Evolutionary conservation across 2,797 vertebrate species (phyloP).

Genomic region (Thripadectes ignobilis): DNA sequence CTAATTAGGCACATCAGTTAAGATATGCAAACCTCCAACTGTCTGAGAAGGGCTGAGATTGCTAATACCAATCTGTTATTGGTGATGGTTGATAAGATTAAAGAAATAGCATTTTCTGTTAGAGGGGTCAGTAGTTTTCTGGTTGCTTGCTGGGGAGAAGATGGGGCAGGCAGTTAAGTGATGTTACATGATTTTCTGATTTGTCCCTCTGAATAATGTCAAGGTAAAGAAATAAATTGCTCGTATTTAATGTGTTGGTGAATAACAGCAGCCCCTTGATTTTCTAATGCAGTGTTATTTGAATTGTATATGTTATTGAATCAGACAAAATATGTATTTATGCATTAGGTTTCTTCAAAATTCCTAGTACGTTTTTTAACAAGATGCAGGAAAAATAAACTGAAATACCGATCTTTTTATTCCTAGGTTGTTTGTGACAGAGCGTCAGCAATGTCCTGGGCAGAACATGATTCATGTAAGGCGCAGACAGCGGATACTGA

Average conservation of each 20-base stretch:
- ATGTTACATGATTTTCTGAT: constrained; percentile 40
- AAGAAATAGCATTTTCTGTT: background rate
- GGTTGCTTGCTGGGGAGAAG: background rate
- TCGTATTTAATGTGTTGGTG: background rate
- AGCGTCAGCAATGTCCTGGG: constrained; percentile 44
- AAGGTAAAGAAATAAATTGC: constrained; percentile 52
- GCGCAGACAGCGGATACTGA: constrained; percentile 37
- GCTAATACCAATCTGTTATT: background rate
- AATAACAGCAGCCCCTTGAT: constrained; percentile 44
- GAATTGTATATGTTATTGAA: constrained; percentile 71
- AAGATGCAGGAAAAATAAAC: constrained; percentile 68
- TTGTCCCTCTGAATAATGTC: constrained; percentile 53
- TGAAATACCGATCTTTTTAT: constrained; percentile 66
- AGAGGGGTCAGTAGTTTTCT: background rate
- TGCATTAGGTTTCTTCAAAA: constrained; percentile 72
- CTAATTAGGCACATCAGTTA: constrained; percentile 44
- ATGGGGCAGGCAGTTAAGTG: background rate
- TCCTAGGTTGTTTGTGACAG: constrained; percentile 58
- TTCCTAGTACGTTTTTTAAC: constrained; percentile 67
- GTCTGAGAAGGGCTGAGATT: constrained; percentile 15
- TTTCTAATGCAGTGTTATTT: constrained; percentile 67
- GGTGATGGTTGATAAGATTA: background rate
- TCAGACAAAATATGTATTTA: constrained; percentile 76
- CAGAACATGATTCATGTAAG: constrained; percentile 55
- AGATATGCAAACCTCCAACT: background rate